Evolutionary conservation across 2,888 invertebrate genomes (phyloP).

Genomic region (Trachelus stipa): DNA sequence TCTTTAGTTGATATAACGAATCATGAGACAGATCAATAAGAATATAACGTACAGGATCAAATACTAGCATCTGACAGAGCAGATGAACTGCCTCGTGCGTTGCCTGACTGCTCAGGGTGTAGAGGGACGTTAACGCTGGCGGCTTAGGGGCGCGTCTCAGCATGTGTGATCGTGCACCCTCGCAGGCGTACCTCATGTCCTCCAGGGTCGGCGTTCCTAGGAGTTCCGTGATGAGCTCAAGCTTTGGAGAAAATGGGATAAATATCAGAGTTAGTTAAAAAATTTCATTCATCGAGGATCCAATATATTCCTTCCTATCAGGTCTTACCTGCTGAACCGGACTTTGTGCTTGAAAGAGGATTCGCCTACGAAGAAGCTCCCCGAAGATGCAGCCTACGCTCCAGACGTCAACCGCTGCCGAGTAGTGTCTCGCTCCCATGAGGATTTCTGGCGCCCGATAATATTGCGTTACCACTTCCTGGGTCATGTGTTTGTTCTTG

Average conservation of each 20-base stretch:
- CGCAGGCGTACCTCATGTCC: slow-evolving; percentile 98
- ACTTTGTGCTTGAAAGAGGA: slow-evolving; percentile 98
- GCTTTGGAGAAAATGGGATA: slow-evolving; percentile 68
- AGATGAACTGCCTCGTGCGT: slow-evolving; percentile 98
- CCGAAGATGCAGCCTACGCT: slow-evolving; percentile 99
- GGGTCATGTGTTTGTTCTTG: slow-evolving; percentile 95
- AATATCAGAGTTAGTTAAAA: background rate
- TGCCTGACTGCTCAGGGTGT: slow-evolving; percentile 92
- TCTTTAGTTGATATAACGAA: background rate
- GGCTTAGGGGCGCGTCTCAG: slow-evolving; percentile 87
- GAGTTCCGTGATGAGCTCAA: slow-evolving; percentile 97
- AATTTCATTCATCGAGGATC: background rate
- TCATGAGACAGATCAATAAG: background rate
- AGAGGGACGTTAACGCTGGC: slow-evolving; percentile 88
- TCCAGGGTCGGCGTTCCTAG: slow-evolving; percentile 95
- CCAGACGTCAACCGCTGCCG: slow-evolving; percentile 98
- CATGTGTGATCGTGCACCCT: slow-evolving; percentile 94
- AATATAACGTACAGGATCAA: slow-evolving; percentile 87
- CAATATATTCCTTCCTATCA: background rate
- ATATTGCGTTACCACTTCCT: slow-evolving; percentile 99
- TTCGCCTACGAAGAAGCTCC: slow-evolving; percentile 93
- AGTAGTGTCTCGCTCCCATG: slow-evolving; percentile 98
- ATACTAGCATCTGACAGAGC: slow-evolving; percentile 96
- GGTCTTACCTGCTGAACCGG: slow-evolving; percentile 89
- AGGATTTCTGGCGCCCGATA: slow-evolving; percentile 99